Evolutionary conservation across 2,797 vertebrate species (phyloP).

Genomic region (Arctocebus calabarensis): DNA sequence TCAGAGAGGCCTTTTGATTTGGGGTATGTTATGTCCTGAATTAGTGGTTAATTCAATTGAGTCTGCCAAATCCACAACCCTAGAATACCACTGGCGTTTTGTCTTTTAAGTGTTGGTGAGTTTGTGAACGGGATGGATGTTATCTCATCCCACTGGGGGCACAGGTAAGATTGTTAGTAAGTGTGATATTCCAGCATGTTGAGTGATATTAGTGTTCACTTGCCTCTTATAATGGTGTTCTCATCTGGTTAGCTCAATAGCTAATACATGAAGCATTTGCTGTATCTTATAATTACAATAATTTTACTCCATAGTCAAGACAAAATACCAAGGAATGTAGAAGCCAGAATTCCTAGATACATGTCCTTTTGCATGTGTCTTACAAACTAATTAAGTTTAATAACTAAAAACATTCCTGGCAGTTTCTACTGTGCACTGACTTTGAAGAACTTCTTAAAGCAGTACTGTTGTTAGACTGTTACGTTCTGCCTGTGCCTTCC

Average conservation of each 20-base stretch:
- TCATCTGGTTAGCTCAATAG: neutral
- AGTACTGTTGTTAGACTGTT: neutral
- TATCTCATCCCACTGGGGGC: neutral
- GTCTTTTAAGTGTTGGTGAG: neutral
- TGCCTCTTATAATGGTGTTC: neutral
- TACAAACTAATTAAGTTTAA: neutral
- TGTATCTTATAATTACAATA: neutral
- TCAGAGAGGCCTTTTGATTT: neutral
- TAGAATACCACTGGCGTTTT: neutral
- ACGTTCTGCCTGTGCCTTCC: neutral
- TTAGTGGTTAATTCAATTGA: neutral
- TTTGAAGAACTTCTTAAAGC: neutral
- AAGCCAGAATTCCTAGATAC: neutral
- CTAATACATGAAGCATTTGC: neutral
- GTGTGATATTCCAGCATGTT: neutral
- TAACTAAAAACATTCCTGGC: neutral
- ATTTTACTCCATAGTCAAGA: conserved; percentile 16
- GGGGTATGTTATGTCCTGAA: neutral
- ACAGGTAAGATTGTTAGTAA: neutral
- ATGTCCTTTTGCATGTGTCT: neutral
- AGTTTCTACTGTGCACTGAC: neutral
- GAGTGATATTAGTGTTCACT: neutral
- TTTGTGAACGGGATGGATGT: neutral
- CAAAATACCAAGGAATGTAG: conserved; percentile 6
- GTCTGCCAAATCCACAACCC: neutral